These are phyloP conservation scores for Otus sunia DNA, from an alignment of 2,113 vertebrate species.

Conservation along the genomic window DNA sequence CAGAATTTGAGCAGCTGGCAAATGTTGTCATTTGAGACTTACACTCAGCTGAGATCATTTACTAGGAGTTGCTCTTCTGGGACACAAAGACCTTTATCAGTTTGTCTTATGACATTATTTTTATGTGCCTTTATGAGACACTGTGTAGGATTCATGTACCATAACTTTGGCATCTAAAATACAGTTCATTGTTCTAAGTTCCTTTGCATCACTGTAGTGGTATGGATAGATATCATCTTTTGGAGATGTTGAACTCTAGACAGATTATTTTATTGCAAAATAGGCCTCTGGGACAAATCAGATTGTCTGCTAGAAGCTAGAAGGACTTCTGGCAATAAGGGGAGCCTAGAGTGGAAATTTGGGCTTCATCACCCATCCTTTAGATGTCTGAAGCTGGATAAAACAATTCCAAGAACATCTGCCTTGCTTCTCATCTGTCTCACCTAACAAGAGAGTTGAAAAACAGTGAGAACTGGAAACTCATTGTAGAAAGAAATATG, in stretches of 20 bases:
- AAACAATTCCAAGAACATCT: not conserved
- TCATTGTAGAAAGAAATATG: not conserved
- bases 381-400: not conserved
- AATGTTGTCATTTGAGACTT: slow-evolving; percentile 36
- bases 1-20: slow-evolving; percentile 36
- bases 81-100: slow-evolving; percentile 42
- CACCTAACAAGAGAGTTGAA: not conserved
- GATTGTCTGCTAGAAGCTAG: not conserved
- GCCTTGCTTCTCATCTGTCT: not conserved
- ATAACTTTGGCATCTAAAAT: slow-evolving; percentile 26
- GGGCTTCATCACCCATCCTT: not conserved
- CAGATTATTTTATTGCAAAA: not conserved
- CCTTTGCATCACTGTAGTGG: not conserved
- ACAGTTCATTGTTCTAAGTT: not conserved
- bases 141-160: not conserved
- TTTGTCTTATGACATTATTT: slow-evolving; percentile 58
- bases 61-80: slow-evolving; percentile 34
- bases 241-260: not conserved
- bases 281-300: not conserved
- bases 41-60: slow-evolving; percentile 39
- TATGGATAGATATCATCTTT: not conserved
- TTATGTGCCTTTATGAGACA: slow-evolving; percentile 45
- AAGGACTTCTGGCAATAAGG: not conserved
- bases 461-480: not conserved
- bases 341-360: not conserved